A percentile compares a stretch with the other conserved stretches of the same genome.
Conservation (phyloP, 1,140 invertebrate genomes). For the Lucilia sericata region DNA sequence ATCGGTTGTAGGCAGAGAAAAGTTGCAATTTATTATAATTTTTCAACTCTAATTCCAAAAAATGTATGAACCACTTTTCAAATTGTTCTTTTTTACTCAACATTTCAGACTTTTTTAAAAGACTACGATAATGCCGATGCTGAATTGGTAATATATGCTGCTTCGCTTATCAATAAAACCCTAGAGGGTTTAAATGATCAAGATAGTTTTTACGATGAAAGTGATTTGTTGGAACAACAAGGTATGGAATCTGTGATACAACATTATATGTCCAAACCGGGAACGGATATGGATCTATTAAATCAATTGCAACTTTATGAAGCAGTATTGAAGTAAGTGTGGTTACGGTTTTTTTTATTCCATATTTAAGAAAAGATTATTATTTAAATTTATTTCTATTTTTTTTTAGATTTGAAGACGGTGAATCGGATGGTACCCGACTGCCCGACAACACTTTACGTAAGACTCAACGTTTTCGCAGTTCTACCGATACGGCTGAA, state of each 20-base stretch:
- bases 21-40: too few species aligned
- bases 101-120: constrained; percentile 83
- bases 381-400: constrained; percentile 21
- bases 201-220: constrained; percentile 98
- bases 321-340: constrained; percentile 86
- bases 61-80: too few species aligned
- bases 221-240: constrained; percentile 95
- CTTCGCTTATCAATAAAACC: constrained; percentile 96
- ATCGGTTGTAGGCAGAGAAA: too few species aligned
- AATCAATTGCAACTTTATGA: constrained; percentile 97
- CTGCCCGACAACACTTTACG: constrained; percentile 84
- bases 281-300: constrained; percentile 91
- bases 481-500: constrained; percentile 73
- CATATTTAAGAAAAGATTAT: too few species aligned
- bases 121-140: constrained; percentile 96
- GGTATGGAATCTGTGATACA: constrained; percentile 94
- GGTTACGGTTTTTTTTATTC: neutral
- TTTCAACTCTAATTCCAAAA: too few species aligned
- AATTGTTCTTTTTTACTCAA: neutral
- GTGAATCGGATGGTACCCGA: constrained; percentile 65
- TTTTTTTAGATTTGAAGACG: constrained; percentile 62
- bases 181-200: constrained; percentile 96
- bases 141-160: constrained; percentile 95
- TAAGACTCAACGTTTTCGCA: constrained; percentile 78
- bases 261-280: constrained; percentile 92